These are phyloP conservation scores for Andrena bicolor DNA, from an alignment of 2,888 invertebrate species.

Conservation along the genomic window DNA sequence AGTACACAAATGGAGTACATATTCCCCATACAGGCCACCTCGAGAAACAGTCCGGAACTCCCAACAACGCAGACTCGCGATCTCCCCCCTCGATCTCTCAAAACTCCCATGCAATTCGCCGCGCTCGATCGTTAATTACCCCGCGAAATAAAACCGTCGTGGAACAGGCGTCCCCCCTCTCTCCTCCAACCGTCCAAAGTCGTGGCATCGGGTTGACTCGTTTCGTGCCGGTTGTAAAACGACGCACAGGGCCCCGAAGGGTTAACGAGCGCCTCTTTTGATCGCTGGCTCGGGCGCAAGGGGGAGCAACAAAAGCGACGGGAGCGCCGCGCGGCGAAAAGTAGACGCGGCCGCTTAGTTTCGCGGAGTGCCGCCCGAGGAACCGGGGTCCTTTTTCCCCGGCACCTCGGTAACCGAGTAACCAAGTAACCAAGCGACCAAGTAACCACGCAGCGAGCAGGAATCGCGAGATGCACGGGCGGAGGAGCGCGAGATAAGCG, in stretches of 20 bases:
- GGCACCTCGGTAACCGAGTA: constrained; percentile 73
- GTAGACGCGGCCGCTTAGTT: constrained; percentile 29
- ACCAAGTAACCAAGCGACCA: constrained; percentile 76
- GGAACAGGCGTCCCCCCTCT: not conserved
- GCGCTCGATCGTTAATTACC: constrained; percentile 23
- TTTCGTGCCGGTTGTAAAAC: constrained; percentile 1
- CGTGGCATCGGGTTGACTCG: constrained; percentile 9
- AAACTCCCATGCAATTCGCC: constrained; percentile 8
- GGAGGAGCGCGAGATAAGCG: constrained; percentile 60
- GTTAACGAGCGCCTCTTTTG: constrained; percentile 40
- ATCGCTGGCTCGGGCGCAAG: constrained; percentile 7
- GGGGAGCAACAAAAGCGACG: not conserved
- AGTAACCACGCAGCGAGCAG: constrained; percentile 61
- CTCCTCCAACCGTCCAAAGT: not conserved
- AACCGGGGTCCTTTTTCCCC: constrained; percentile 55
- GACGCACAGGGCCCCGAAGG: constrained; percentile 1
- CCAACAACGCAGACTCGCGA: not conserved
- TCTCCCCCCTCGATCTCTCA: constrained; percentile 2
- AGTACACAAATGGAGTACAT: no score
- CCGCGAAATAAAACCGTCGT: not conserved
- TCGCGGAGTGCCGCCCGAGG: constrained; percentile 31
- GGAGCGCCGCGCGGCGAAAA: constrained; percentile 2
- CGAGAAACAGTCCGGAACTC: not conserved
- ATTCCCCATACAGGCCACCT: not conserved
- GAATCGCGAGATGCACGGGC: constrained; percentile 55